Conservation (phyloP, 2,797 vertebrate genomes). For the Falco naumanni region DNA sequence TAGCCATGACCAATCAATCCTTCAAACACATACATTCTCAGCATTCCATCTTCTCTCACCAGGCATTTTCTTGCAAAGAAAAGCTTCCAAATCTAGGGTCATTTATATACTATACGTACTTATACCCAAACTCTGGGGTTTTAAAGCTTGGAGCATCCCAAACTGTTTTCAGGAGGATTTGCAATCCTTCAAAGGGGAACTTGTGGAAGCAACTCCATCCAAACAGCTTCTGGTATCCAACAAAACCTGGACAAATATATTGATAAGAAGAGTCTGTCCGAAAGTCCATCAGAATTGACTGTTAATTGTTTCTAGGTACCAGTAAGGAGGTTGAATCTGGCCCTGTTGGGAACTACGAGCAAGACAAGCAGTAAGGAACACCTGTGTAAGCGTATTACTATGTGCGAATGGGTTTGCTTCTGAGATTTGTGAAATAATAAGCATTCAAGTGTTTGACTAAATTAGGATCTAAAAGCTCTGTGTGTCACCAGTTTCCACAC, state of each 20-base stretch:
- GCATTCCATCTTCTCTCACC: neutral
- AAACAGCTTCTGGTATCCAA: neutral
- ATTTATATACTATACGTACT: fast-evolving
- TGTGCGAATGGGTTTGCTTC: neutral
- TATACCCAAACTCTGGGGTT: neutral
- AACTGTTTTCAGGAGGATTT: neutral
- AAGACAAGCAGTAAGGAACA: neutral
- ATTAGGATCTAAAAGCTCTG: neutral
- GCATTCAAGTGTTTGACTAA: neutral
- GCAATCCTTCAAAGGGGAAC: neutral
- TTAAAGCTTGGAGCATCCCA: neutral
- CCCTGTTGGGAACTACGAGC: neutral
- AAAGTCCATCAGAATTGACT: neutral
- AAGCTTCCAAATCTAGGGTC: neutral
- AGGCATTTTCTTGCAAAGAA: neutral
- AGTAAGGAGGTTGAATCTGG: neutral
- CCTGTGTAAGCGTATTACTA: neutral
- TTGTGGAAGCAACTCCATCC: neutral
- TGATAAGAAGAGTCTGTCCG: neutral
- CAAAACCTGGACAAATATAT: neutral
- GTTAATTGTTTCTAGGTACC: neutral
- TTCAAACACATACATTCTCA: neutral
- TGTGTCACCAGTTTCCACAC: neutral
- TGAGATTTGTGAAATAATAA: neutral
- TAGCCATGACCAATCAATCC: neutral